Evolutionary conservation across 2,797 vertebrate genomes (phyloP), one percentile per base, ranked within the genome.

Genomic region (Tadarida brasiliensis): DNA sequence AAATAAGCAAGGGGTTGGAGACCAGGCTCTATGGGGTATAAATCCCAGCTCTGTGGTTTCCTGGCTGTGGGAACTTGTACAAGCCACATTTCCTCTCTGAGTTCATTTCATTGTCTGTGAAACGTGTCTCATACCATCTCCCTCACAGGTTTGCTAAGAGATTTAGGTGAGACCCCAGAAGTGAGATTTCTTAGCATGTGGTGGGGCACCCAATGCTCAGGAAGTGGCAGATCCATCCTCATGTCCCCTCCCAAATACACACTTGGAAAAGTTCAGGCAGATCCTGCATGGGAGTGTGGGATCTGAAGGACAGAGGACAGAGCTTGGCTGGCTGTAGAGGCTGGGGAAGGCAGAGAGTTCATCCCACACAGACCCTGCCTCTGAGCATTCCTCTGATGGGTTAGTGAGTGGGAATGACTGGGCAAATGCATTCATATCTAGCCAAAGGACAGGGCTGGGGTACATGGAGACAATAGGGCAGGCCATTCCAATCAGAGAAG

Each of bases 21-120:
- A 47, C 20, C 47, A 33, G 47, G 81, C 11, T 65, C 12, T 16
- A 33, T 0, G 4, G 4, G 2, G 11, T 3, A 2, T 10, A 15
- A 51, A 35, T 51, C 7, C 12, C 44, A 51, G 20, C 44, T 51
- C 44, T 26, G 30, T 8, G 22, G 28, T 47, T 67, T 17, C 61
- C 47, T 0, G 0, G 61, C 7, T 3, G 4, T 51, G 61, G 61
- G 61, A 17, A 8, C 8, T 24, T 8, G 2, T 30, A 51, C 2
- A 24, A 65, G 44, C 15, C 56, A 39, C 56, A 28, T 26, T 26
- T 33, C 7, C n/a, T 39, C 54, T 28, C 54, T 28, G 54, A 59
- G 56, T 24, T 30, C 47, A 44, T 19, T 26, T 68, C 63, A 39
- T 1, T 17, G 1, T 85, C 63, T 35, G n/a, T 54, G 61, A 33